Conservation (phyloP, 2,113 vertebrate species). For the Burhinus oedicnemus region DNA sequence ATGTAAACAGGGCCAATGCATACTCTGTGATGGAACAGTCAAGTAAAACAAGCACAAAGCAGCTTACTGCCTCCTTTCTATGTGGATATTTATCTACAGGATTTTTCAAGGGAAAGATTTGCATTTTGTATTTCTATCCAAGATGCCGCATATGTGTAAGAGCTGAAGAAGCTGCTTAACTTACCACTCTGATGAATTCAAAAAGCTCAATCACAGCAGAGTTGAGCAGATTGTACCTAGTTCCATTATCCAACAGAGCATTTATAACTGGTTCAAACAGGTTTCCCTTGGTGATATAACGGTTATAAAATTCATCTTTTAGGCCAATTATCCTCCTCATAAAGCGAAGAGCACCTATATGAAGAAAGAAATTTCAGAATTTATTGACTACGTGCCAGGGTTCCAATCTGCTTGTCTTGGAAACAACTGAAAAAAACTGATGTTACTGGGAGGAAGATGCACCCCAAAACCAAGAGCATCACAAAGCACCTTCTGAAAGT, state of each 20-base stretch:
- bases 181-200: constrained; percentile 98
- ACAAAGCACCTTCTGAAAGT: not conserved
- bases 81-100: accelerated
- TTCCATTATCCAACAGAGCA: constrained; percentile 95
- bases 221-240: constrained; percentile 97
- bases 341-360: constrained; percentile 93
- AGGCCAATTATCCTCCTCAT: constrained; percentile 98
- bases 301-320: constrained; percentile 99
- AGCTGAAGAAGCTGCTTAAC: constrained; percentile 30
- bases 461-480: not conserved
- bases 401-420: not conserved
- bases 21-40: not conserved
- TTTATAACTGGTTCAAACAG: constrained; percentile 98
- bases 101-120: not conserved
- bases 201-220: constrained; percentile 97
- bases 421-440: not conserved
- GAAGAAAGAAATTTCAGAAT: not conserved
- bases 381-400: not conserved
- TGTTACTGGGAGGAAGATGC: not conserved
- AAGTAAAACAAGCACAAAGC: not conserved
- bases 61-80: not conserved
- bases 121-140: not conserved
- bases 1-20: accelerated
- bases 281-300: constrained; percentile 98
- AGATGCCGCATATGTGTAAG: accelerated